Evolutionary conservation across 1,140 invertebrate genomes (phyloP).

Genomic region (Aphidius gifuensis): DNA sequence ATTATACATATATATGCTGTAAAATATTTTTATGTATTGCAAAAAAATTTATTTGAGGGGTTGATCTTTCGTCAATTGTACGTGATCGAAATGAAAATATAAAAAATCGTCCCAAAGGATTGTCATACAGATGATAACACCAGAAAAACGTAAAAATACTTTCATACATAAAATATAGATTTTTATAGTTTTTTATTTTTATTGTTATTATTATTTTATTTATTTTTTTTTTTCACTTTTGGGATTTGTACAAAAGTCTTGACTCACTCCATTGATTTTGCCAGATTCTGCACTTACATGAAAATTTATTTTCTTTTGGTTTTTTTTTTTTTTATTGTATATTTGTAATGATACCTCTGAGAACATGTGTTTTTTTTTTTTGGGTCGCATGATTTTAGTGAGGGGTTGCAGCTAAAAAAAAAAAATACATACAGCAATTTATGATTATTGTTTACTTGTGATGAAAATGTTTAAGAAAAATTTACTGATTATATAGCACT

Average conservation of each 20-base stretch:
- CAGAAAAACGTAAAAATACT: slow-evolving; percentile 15
- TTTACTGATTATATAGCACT: too few species aligned
- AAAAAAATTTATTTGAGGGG: too few species aligned
- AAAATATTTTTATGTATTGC: too few species aligned
- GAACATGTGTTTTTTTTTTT: slow-evolving; percentile 19
- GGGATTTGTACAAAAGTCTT: slow-evolving; percentile 21
- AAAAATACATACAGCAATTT: slow-evolving; percentile 21
- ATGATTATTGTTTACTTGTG: slow-evolving; percentile 29
- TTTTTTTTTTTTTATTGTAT: slow-evolving; percentile 15
- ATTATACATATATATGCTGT: too few species aligned
- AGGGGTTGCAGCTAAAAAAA: slow-evolving; percentile 8
- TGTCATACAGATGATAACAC: slow-evolving; percentile 4
- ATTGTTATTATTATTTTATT: slow-evolving; percentile 1
- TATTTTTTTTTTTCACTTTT: slow-evolving; percentile 21
- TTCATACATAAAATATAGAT: slow-evolving; percentile 16
- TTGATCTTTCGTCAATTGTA: slow-evolving; percentile 9
- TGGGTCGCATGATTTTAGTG: slow-evolving; percentile 4
- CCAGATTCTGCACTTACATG: too few species aligned
- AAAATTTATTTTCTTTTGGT: too few species aligned
- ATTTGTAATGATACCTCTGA: slow-evolving; percentile 19
- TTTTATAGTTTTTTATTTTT: slow-evolving; percentile 11
- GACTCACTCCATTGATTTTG: too few species aligned
- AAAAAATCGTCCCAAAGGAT: not conserved
- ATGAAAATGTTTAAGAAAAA: slow-evolving; percentile 8
- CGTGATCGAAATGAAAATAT: slow-evolving; percentile 19